Conservation (phyloP, 2,888 invertebrate genomes). For the Pimpla rufipes region DNA sequence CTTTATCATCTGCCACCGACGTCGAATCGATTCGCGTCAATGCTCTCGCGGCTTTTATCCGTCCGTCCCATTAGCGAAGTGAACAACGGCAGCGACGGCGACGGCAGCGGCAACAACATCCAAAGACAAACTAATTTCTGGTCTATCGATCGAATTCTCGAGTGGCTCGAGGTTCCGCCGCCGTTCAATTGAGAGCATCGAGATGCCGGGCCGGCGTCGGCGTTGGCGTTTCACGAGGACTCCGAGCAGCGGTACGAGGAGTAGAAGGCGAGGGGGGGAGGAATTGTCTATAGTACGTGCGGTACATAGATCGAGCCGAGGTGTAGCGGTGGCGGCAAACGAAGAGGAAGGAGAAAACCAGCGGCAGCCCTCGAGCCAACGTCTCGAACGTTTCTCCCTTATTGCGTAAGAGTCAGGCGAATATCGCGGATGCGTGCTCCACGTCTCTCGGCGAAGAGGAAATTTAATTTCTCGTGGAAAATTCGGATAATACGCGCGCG, state of each 20-base stretch:
- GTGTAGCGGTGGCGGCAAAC: slow-evolving; percentile 10
- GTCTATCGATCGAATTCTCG: slow-evolving; percentile 52
- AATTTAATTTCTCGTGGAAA: not conserved
- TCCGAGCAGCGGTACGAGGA: not conserved
- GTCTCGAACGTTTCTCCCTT: slow-evolving; percentile 43
- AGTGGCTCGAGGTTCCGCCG: slow-evolving; percentile 22
- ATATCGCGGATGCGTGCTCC: slow-evolving; percentile 32
- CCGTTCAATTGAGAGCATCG: slow-evolving; percentile 47
- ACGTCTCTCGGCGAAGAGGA: not conserved
- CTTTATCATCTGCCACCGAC: not conserved
- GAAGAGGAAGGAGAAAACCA: slow-evolving; percentile 53
- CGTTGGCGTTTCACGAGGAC: slow-evolving; percentile 45
- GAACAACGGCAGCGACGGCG: slow-evolving; percentile 23
- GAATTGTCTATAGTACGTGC: not conserved
- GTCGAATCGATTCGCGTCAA: slow-evolving; percentile 55
- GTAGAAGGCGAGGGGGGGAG: slow-evolving; percentile 1
- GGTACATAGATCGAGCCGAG: not conserved
- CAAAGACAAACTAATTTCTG: slow-evolving; percentile 52
- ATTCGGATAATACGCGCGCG: not conserved
- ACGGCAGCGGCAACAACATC: slow-evolving; percentile 40
- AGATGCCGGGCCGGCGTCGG: slow-evolving; percentile 26
- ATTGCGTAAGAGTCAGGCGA: slow-evolving; percentile 47
- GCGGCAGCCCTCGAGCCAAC: slow-evolving; percentile 21
- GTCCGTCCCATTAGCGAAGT: slow-evolving; percentile 30
- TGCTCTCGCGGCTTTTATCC: slow-evolving; percentile 39